Evolutionary conservation across 2,113 vertebrate species (phyloP).

Genomic region (Ictidomys tridecemlineatus): DNA sequence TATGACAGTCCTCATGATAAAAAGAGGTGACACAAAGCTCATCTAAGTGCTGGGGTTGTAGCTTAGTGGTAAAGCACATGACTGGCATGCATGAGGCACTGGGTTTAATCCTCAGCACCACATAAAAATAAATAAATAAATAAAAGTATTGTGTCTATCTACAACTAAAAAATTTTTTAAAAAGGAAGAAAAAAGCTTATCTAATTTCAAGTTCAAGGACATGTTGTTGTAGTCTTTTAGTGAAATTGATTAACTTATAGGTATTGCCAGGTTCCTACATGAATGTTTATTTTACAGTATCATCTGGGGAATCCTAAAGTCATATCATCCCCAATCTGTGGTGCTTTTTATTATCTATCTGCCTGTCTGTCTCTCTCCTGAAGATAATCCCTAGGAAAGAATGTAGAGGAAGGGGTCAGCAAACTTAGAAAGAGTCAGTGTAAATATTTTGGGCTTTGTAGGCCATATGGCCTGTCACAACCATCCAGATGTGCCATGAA

Average conservation of each 20-base stretch:
- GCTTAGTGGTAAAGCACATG: no score
- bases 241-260: background rate
- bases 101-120: no score
- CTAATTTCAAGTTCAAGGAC: constrained; percentile 7
- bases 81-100: no score
- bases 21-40: background rate
- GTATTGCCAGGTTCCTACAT: constrained; percentile 15
- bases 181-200: background rate
- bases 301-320: constrained; percentile 16
- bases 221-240: constrained; percentile 38
- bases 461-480: background rate
- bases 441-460: constrained; percentile 58
- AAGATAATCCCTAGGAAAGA: constrained; percentile 38
- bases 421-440: background rate
- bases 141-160: no score
- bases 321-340: background rate
- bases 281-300: constrained; percentile 36
- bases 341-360: background rate
- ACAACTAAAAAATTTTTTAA: no score
- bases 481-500: constrained; percentile 41
- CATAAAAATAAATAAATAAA: no score
- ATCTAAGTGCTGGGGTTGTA: background rate
- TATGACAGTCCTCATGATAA: background rate
- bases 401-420: background rate
- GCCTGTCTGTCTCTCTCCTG: background rate